Base-by-base conservation (phyloP, 1,140 invertebrate genomes). In the Acyrthosiphon pisum region DNA sequence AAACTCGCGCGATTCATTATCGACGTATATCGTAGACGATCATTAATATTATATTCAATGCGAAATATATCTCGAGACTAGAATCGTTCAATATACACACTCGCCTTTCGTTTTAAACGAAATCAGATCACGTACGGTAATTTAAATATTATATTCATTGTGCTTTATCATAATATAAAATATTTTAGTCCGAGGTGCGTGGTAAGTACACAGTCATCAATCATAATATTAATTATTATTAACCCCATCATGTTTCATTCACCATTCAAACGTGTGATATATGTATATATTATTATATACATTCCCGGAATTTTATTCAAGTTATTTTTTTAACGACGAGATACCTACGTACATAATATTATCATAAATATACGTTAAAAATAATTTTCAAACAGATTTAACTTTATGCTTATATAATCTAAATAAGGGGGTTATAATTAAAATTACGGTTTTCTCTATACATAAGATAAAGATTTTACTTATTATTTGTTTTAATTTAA, bases 91-190 rank as follows among this genome's bases (percentile, higher is more conserved):
- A 60, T 48, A 18, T 60, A 30, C 30, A 44, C 1, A 26, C 26
- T 44, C 48, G 11, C 56, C 30, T 30, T 68, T 68, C 30, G n/a
- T 46, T 26, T 48, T 20, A 48, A 87, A 87, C 44, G 86, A 87
- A 88, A 88, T 50, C 30, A n/a, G n/a, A 88, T 88, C 86, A 35
- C 86, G 86, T 88, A n/a, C 46, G 46, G 30, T n/a, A 88, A 87
- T 88, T 50, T 35, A 88, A 88, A 88, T 48, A 35, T 68, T 50
- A 22, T 48, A 48, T 50, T 48, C 44, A 11, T 46, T 26, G 83
- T 37, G 83, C 20, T 18, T 50, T 37, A 44, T 84, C 26, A 26
- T 86, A 23, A 26, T 68, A 46, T 41, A 41, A 41, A 41, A n/a
- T n/a, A n/a, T 41, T 86, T 46, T 23, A 46, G 23, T 26, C 18